Conservation (phyloP, 2,113 vertebrate species). For the Tupaia chinensis region DNA sequence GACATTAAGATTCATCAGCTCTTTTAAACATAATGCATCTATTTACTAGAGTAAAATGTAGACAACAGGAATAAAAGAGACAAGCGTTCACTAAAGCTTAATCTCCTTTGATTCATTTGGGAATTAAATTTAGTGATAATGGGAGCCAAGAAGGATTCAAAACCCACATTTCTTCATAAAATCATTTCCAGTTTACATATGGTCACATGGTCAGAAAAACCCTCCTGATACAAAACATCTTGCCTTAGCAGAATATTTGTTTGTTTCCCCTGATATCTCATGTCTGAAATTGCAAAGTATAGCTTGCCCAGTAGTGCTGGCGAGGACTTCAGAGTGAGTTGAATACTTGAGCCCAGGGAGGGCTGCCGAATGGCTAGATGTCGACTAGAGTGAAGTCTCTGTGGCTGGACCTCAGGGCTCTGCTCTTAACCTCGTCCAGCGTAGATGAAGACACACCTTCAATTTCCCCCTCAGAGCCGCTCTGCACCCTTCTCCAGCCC, state of each 20-base stretch:
- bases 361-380: background rate
- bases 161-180: conserved; percentile 29
- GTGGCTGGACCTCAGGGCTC: background rate
- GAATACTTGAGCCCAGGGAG: background rate
- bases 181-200: background rate
- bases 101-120: conserved; percentile 41
- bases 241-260: background rate
- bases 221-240: background rate
- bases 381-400: background rate
- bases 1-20: background rate
- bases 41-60: conserved; percentile 14
- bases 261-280: conserved; percentile 16
- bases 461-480: background rate
- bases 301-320: background rate
- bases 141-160: background rate
- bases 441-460: background rate
- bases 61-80: background rate
- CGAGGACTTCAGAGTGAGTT: background rate
- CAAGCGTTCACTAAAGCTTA: background rate
- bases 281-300: background rate
- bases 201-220: background rate
- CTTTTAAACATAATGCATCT: conserved; percentile 22
- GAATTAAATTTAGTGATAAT: conserved; percentile 56
- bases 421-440: background rate
- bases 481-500: background rate